Evolutionary conservation across 2,113 vertebrate genomes (phyloP).

Genomic region (Mirza zaza): DNA sequence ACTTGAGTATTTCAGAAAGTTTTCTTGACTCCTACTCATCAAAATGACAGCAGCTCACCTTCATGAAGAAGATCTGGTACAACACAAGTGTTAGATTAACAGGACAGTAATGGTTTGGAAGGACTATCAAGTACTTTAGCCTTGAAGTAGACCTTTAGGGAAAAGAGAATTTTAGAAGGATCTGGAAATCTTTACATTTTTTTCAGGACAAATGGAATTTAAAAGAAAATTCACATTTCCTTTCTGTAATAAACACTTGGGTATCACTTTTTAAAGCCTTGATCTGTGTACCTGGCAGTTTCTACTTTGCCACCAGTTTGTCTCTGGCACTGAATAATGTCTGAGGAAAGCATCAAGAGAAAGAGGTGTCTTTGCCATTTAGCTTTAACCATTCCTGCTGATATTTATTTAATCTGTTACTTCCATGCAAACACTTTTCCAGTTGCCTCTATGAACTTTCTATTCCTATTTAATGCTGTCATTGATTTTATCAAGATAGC

Average conservation of each 20-base stretch:
- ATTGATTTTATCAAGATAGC: slow-evolving; percentile 25
- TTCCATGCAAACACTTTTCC: neutral
- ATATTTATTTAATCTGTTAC: neutral
- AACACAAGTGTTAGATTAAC: neutral
- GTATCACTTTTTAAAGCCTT: neutral
- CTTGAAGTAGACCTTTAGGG: neutral
- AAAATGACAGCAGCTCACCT: neutral
- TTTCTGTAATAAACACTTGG: neutral
- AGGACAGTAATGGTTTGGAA: neutral
- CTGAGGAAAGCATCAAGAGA: neutral
- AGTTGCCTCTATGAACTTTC: neutral
- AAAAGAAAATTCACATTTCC: neutral
- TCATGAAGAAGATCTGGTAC: neutral
- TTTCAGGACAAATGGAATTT: slow-evolving; percentile 1
- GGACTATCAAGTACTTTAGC: neutral
- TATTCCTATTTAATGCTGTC: neutral
- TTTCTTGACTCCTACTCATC: neutral
- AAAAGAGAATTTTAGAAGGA: slow-evolving; percentile 16
- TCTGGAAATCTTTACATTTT: neutral
- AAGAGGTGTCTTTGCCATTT: neutral
- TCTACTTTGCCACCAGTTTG: neutral
- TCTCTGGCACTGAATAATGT: neutral
- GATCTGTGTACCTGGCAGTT: neutral
- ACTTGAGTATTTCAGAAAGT: neutral
- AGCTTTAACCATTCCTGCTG: neutral